These are phyloP conservation scores for Panagrolaimus sp. DNA, from an alignment of 1,140 invertebrate species.

Conservation along the genomic window DNA sequence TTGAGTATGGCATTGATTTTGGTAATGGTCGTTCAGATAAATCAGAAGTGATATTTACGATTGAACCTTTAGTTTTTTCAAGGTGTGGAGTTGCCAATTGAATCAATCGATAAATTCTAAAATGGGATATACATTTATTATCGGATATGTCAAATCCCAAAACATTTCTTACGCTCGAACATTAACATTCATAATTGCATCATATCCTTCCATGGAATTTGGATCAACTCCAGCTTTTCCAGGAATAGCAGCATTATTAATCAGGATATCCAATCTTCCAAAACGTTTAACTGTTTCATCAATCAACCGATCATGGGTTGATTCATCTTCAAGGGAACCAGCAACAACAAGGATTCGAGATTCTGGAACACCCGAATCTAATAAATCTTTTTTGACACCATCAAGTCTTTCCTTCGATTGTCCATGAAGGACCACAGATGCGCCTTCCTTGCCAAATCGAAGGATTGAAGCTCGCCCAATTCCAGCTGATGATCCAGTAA, in stretches of 20 bases:
- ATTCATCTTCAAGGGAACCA: constrained; percentile 26
- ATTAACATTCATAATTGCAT: constrained; percentile 72
- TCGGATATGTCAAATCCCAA: no score
- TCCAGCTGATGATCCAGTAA: constrained; percentile 71
- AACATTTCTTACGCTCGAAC: constrained; percentile 49
- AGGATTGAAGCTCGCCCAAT: constrained; percentile 76
- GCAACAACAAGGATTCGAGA: constrained; percentile 18
- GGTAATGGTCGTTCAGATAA: constrained; percentile 69
- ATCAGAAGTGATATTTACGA: constrained; percentile 82
- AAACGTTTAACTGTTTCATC: constrained; percentile 43
- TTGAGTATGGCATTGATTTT: constrained; percentile 67
- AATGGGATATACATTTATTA: no score
- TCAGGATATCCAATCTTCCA: constrained; percentile 42
- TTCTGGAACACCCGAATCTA: constrained; percentile 21
- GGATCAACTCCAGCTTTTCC: constrained; percentile 15
- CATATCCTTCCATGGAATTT: constrained; percentile 66
- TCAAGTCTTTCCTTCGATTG: constrained; percentile 34
- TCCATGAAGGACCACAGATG: constrained; percentile 69
- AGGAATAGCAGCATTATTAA: constrained; percentile 39
- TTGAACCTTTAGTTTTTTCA: constrained; percentile 70
- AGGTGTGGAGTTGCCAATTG: constrained; percentile 77
- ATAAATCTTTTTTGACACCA: constrained; percentile 18
- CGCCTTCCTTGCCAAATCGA: constrained; percentile 70
- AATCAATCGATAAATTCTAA: constrained; percentile 61
- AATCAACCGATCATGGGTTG: constrained; percentile 26